These are phyloP conservation scores for Chiridota heheva DNA, from an alignment of 35 echinoderm and acorn worm genomes.

Conservation along the genomic window DNA sequence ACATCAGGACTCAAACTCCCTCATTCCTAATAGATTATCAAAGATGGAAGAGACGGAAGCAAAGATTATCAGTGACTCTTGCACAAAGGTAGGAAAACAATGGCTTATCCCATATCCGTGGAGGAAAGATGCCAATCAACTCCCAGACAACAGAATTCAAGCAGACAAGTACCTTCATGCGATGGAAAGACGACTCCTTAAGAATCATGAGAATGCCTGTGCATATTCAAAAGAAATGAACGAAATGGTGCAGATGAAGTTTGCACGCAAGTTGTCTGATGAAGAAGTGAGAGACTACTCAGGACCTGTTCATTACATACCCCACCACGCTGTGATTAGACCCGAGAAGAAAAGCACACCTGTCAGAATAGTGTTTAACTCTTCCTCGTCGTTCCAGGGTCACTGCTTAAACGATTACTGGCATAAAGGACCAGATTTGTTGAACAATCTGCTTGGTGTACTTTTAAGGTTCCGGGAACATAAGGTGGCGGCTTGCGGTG, in stretches of 20 bases:
- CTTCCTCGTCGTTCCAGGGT: conserved; percentile 11
- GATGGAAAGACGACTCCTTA: conserved; percentile 24
- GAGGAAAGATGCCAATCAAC: conserved; percentile 59
- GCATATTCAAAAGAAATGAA: conserved; percentile 26
- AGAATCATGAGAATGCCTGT: conserved; percentile 34
- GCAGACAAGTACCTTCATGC: conserved; percentile 21
- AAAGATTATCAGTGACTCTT: conserved; percentile 50
- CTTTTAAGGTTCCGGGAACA: conserved; percentile 41
- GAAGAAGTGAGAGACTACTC: conserved; percentile 21
- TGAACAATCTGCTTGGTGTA: conserved; percentile 45
- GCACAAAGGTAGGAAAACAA: conserved; percentile 55
- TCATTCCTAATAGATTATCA: background rate
- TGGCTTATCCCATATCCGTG: conserved; percentile 76
- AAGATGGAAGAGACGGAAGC: conserved; percentile 29
- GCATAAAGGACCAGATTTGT: conserved; percentile 56
- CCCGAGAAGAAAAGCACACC: conserved; percentile 62
- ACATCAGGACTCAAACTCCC: background rate
- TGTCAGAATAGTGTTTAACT: conserved; percentile 45
- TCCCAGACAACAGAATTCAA: conserved; percentile 57
- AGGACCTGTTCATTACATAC: conserved; percentile 53
- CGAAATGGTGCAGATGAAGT: conserved; percentile 52
- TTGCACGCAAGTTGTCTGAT: conserved; percentile 30
- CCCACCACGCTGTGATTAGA: conserved; percentile 45
- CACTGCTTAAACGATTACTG: conserved; percentile 64
- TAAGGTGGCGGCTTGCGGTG: conserved; percentile 39